Percentiles rank a stretch among this genome's conserved stretches.
These are phyloP conservation scores for Teleogryllus occipitalis DNA, from an alignment of 1,140 invertebrate genomes.

Conservation along the genomic window DNA sequence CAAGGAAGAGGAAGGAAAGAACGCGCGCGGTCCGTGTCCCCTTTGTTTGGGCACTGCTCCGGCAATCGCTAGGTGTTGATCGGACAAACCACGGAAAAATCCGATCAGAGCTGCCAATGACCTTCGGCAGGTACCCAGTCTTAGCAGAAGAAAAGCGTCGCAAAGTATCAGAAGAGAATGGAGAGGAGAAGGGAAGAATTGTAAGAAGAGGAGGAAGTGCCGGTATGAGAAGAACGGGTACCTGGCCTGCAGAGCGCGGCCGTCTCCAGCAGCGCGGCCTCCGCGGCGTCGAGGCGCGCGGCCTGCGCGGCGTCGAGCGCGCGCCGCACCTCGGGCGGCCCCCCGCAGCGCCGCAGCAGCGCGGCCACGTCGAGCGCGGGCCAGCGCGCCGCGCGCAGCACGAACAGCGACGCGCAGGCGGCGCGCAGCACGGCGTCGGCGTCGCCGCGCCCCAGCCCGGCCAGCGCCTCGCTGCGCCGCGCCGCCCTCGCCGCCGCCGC, in stretches of 20 bases:
- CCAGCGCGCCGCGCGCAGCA: conserved; percentile 51
- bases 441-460: conserved; percentile 36
- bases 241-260: conserved; percentile 52
- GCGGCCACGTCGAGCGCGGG: conserved; percentile 39
- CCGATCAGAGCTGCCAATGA: too few relatives aligned
- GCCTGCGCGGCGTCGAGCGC: conserved; percentile 35
- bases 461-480: conserved; percentile 44
- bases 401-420: conserved; percentile 50
- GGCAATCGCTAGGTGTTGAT: too few relatives aligned
- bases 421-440: conserved; percentile 46
- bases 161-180: too few relatives aligned
- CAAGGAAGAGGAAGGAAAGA: too few relatives aligned
- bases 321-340: conserved; percentile 25
- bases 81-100: too few relatives aligned
- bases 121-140: too few relatives aligned
- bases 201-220: too few relatives aligned
- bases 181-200: too few relatives aligned
- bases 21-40: too few relatives aligned
- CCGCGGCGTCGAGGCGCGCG: conserved; percentile 44
- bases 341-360: conserved; percentile 27
- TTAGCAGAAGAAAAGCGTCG: too few relatives aligned
- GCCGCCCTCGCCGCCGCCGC: conserved; percentile 44
- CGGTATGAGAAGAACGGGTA: too few relatives aligned
- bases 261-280: conserved; percentile 53
- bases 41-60: too few relatives aligned